These are phyloP conservation scores for Delphinus delphis DNA, from an alignment of 2,113 vertebrate genomes.

Conservation along the genomic window DNA sequence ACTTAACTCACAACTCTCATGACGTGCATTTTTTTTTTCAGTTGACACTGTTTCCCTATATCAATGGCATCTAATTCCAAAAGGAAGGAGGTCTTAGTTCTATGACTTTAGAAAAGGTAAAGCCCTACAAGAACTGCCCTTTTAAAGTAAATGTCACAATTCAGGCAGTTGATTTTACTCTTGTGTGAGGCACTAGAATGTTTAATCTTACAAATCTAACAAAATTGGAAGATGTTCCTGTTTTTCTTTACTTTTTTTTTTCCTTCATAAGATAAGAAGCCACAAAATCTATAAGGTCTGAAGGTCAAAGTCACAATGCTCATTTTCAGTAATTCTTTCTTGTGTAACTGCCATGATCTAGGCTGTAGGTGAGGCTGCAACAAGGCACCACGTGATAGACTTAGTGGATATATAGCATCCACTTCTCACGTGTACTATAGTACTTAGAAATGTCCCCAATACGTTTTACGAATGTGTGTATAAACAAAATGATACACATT, in stretches of 20 bases:
- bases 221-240: not conserved
- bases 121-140: not conserved
- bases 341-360: not conserved
- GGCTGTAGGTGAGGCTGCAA: not conserved
- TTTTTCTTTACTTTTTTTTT: not conserved
- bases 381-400: not conserved
- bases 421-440: not conserved
- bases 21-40: not conserved
- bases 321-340: not conserved
- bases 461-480: not conserved
- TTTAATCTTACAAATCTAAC: not conserved
- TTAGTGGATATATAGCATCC: not conserved
- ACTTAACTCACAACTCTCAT: not conserved
- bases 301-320: not conserved
- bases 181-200: not conserved
- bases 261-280: not conserved
- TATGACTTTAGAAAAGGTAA: slow-evolving; percentile 11
- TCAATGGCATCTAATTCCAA: not conserved
- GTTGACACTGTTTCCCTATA: not conserved
- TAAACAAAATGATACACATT: not conserved
- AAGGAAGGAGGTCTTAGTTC: not conserved
- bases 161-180: not conserved
- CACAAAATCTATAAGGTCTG: not conserved
- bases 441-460: not conserved
- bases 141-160: slow-evolving; percentile 13